Evolutionary conservation across 2,113 vertebrate species (phyloP), one percentile per base, ranked within the genome.

Genomic region (Salvelinus fontinalis): DNA sequence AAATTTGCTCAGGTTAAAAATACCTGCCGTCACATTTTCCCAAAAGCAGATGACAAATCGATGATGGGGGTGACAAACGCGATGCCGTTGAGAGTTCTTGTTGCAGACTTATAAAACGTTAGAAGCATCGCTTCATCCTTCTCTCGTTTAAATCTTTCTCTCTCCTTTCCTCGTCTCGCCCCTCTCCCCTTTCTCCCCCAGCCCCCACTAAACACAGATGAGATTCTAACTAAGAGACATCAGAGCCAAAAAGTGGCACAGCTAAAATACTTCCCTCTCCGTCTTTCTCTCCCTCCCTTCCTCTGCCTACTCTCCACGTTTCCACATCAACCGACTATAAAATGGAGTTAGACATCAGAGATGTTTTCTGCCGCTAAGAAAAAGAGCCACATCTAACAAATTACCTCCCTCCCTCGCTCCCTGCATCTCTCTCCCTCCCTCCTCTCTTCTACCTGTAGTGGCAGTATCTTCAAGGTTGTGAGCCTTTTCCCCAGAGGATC

Each of bases 381-480:
- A 39, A 39, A 39, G 0, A 2, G 8, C 6, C 8, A 9, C 39
- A 39, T 2, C 39, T 2, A 39, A 9, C 39, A 39, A 9, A 39
- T 39, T 39, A 39, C 8, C 2, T 79, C 66, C 31, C 82, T 81
- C 76, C 73, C 22, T 3, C 69, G 70, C 13, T 51, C 14, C 49
- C 49, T 76, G 70, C 39, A 39, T 71, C 24, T 4, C 68, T 73
- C 85, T 82, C 85, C 75, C 83, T 85, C 84, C 80, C 82, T 79
- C 76, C 39, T 67, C 73, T 39, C 7, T 39, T 78, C 74, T 31
- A 27, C 85, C 78, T 73, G 60, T n/a, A 51, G 76, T 81, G 85
- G 83, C 80, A 81, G 83, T 83, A 81, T 87, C 81, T 89, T 89
- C 84, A 91, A 89, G 79, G 71, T 77, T 75, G 72, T 49, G 72